Conservation (phyloP, 2,888 invertebrate genomes). For the Amitus sp. region DNA sequence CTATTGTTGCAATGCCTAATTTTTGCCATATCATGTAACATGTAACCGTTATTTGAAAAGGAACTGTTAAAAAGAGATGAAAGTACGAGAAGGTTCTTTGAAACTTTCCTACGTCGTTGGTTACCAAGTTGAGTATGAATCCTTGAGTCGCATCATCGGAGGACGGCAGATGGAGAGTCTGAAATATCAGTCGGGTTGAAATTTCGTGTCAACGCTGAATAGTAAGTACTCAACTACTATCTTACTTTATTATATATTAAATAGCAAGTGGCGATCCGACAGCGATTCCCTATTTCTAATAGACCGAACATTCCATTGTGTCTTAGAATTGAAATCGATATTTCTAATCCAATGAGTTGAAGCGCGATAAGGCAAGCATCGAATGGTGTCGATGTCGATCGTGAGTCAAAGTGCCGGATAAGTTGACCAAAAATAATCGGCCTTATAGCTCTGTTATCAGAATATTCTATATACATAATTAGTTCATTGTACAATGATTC, state of each 20-base stretch:
- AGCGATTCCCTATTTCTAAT: conserved; percentile 80
- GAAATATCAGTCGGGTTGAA: too few species aligned
- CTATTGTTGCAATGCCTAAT: conserved; percentile 69
- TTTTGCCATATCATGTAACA: conserved; percentile 70
- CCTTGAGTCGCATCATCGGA: too few species aligned
- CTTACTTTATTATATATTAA: conserved; percentile 85
- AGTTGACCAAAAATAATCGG: conserved; percentile 72
- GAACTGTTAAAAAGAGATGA: conserved; percentile 85
- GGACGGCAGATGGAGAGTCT: too few species aligned
- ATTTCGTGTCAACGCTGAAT: too few species aligned
- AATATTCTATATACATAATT: not conserved
- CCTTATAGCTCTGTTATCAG: conserved; percentile 69
- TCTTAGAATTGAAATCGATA: too few species aligned
- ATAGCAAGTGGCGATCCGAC: conserved; percentile 81
- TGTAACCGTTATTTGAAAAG: conserved; percentile 77
- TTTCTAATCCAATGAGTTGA: too few species aligned
- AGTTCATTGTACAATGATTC: not conserved
- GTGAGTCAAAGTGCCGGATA: conserved; percentile 73
- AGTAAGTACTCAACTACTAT: conserved; percentile 7
- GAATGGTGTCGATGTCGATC: conserved; percentile 65
- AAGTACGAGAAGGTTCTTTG: conserved; percentile 77
- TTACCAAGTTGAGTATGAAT: too few species aligned
- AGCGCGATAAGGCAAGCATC: conserved; percentile 68
- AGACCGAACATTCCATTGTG: too few species aligned
- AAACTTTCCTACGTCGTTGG: conserved; percentile 81